Conservation (phyloP, 2,797 vertebrate genomes). For the Esox lucius region DNA sequence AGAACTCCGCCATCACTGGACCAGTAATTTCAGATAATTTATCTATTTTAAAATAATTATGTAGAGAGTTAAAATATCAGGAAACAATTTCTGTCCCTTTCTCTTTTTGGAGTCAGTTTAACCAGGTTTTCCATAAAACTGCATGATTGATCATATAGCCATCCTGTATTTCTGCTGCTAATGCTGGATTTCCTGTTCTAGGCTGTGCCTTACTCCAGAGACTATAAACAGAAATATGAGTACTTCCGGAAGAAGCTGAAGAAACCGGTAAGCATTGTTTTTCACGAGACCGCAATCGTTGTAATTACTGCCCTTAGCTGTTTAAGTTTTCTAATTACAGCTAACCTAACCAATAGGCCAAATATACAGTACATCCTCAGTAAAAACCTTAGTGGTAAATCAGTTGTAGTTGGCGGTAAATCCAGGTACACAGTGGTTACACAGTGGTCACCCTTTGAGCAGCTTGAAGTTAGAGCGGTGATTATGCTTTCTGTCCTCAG, state of each 20-base stretch:
- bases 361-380: not conserved
- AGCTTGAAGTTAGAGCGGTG: too few relatives aligned
- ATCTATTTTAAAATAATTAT: not conserved
- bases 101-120: slow-evolving; percentile 13
- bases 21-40: slow-evolving; percentile 75
- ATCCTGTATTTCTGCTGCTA: too few relatives aligned
- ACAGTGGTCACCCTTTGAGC: too few relatives aligned
- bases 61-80: not conserved
- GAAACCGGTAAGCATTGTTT: slow-evolving; percentile 83
- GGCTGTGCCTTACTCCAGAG: slow-evolving; percentile 99
- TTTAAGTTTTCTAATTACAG: not conserved
- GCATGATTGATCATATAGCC: not conserved
- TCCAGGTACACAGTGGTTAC: too few relatives aligned
- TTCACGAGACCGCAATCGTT: not conserved
- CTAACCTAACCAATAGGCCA: not conserved
- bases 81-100: not conserved
- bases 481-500: too few relatives aligned
- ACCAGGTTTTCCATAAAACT: slow-evolving; percentile 13
- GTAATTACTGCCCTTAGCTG: not conserved
- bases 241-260: slow-evolving; percentile 96
- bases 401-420: too few relatives aligned
- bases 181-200: slow-evolving; percentile 50
- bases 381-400: not conserved
- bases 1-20: slow-evolving; percentile 90
- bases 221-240: slow-evolving; percentile 98